phyloP scores from a whole-genome alignment of 2,888 invertebrate species.

The Melangyna quadrimaculata region DNA sequence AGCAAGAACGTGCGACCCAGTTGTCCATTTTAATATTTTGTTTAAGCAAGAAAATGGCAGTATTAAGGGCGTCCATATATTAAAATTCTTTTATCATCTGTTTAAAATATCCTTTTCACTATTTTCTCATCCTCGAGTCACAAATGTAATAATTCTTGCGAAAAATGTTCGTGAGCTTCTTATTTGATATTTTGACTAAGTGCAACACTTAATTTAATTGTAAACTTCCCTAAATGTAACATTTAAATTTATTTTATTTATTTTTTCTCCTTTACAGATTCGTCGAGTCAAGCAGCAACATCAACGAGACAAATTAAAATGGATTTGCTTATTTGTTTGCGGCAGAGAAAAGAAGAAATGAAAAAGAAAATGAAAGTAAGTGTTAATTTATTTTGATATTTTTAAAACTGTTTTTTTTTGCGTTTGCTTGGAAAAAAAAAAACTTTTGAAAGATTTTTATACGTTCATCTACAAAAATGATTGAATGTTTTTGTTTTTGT shows the following conservation, averaged over 20 bases:
- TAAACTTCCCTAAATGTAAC: slow-evolving; percentile 48
- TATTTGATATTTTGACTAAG: slow-evolving; percentile 45
- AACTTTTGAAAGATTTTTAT: too few species aligned
- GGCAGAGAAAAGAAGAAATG: background rate
- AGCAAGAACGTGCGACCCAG: background rate
- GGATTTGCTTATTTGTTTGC: slow-evolving; percentile 30
- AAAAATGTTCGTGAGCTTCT: background rate
- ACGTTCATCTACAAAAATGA: too few species aligned
- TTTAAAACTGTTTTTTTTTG: background rate
- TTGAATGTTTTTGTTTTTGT: too few species aligned
- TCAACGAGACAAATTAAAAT: slow-evolving; percentile 18
- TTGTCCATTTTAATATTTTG: background rate
- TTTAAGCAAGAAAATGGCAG: background rate
- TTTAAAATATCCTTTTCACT: background rate
- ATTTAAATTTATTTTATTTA: slow-evolving; percentile 36
- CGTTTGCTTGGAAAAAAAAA: background rate
- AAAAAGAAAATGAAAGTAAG: background rate
- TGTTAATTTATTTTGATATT: slow-evolving; percentile 17
- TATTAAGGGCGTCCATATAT: background rate
- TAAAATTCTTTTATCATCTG: background rate
- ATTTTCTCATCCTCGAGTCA: background rate
- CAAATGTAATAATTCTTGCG: background rate
- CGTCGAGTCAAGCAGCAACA: background rate
- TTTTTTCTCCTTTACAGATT: background rate
- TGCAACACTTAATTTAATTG: slow-evolving; percentile 49